Evolutionary conservation across 2,888 invertebrate species (phyloP).

Genomic region (Oxystoma pomonae): DNA sequence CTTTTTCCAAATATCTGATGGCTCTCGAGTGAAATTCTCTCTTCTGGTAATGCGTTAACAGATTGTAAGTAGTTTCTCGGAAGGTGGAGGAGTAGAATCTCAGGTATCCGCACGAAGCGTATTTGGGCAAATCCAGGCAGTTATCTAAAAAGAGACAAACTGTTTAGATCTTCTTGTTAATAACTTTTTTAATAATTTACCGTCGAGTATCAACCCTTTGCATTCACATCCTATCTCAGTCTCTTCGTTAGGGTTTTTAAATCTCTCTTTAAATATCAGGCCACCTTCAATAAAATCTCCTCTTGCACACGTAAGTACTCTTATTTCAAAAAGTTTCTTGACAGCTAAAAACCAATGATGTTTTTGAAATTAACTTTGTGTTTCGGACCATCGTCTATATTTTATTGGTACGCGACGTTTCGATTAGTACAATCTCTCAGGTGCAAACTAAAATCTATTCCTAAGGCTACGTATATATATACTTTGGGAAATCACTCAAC

Average conservation of each 20-base stretch:
- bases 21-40: slow-evolving; percentile 58
- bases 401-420: too few relatives aligned
- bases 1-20: slow-evolving; percentile 55
- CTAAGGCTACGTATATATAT: too few relatives aligned
- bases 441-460: too few relatives aligned
- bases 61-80: slow-evolving; percentile 57
- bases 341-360: slow-evolving; percentile 56
- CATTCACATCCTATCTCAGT: slow-evolving; percentile 46
- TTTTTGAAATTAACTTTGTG: too few relatives aligned
- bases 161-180: too few relatives aligned
- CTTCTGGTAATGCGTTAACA: slow-evolving; percentile 60
- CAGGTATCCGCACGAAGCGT: slow-evolving; percentile 61
- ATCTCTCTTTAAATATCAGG: slow-evolving; percentile 39
- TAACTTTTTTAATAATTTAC: slow-evolving; percentile 32
- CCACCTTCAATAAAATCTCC: slow-evolving; percentile 54
- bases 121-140: slow-evolving; percentile 54
- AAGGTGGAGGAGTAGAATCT: slow-evolving; percentile 56
- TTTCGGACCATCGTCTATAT: too few relatives aligned
- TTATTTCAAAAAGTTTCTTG: slow-evolving; percentile 56
- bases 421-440: too few relatives aligned
- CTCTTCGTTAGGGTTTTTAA: slow-evolving; percentile 38
- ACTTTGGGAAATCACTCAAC: too few relatives aligned
- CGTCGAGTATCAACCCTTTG: slow-evolving; percentile 41
- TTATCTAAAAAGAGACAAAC: slow-evolving; percentile 42
- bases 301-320: slow-evolving; percentile 58